These are phyloP conservation scores for Orchestia grillus DNA, from an alignment of 1,140 invertebrate genomes.

Conservation along the genomic window DNA sequence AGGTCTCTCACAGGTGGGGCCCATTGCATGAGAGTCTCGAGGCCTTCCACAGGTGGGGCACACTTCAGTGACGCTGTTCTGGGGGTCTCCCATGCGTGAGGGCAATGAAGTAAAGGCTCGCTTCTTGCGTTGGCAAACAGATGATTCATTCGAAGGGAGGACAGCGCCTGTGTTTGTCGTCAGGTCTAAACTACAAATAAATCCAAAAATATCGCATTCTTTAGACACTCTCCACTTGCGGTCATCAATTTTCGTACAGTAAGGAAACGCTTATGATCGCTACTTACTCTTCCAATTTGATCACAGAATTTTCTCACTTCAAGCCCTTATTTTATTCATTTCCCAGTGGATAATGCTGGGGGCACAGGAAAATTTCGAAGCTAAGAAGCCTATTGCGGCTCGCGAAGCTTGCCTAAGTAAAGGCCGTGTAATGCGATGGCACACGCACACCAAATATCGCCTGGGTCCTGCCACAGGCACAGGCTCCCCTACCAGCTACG, in stretches of 20 bases:
- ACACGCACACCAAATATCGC: neutral
- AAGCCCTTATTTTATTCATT: neutral
- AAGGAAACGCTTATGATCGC: neutral
- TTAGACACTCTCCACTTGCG: neutral
- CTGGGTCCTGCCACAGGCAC: neutral
- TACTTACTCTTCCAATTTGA: too few relatives aligned
- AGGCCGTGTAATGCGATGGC: neutral
- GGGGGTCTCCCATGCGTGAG: too few relatives aligned
- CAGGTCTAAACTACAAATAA: neutral
- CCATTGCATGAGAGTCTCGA: too few relatives aligned
- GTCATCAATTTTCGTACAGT: neutral
- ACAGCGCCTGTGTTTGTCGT: too few relatives aligned
- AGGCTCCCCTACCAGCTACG: neutral
- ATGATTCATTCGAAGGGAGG: too few relatives aligned
- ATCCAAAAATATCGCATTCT: neutral
- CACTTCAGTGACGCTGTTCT: too few relatives aligned
- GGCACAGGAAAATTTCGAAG: neutral
- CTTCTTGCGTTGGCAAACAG: too few relatives aligned
- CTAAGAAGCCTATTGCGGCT: neutral
- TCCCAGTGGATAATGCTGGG: neutral
- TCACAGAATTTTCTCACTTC: neutral
- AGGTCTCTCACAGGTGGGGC: too few relatives aligned
- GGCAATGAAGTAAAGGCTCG: too few relatives aligned
- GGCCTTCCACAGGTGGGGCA: too few relatives aligned
- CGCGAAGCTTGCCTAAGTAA: neutral